Base-by-base conservation (phyloP, 1,140 invertebrate genomes). In the Lordiphosa mommai region DNA sequence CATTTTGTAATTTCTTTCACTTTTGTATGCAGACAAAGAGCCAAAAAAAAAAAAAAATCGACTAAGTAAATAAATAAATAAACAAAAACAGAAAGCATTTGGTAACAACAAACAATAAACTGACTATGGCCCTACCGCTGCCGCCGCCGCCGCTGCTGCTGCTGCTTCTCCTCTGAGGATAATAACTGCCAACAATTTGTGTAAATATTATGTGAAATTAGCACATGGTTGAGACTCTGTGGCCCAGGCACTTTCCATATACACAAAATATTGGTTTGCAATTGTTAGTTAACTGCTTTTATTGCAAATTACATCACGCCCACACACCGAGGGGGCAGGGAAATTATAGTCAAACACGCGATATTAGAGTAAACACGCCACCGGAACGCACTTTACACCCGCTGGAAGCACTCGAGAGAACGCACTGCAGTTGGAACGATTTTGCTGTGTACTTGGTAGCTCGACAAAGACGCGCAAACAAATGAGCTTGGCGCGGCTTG, bases 231-330 rank as follows among this genome's bases (percentile, higher is more conserved):
- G 37, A 41, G 40, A 41, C 30, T 44, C 20, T 56, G 40, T 69
- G 40, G 43, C 30, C 27, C 41, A 43, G 29, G 23, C 27, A 29
- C 41, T 48, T 48, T 48, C 46, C 46, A 48, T 29, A 34, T 55
- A 6, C 40, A 16, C 37, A 20, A 41, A 61, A 66, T 66, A 66
- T 66, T 66, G 61, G 63, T 67, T 66, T 37, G 61, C 41, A 37
- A 58, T 71, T 23, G 68, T 82, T 74, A 68, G 72, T 82, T 82
- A 71, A 84, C 71, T 71, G 77, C 51, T 58, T 82, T 72, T 82
- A 82, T 82, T 47, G 76, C 61, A 84, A 82, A 82, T 82, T 82
- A 82, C 76, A 82, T 82, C 76, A 82, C 77, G 76, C 76, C 76
- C 76, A 82, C 77, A 49, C 52, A 51, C 27, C 10, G 14, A 10